Conservation (phyloP, 2,113 vertebrate genomes). For the Rhadina sibilatrix region DNA sequence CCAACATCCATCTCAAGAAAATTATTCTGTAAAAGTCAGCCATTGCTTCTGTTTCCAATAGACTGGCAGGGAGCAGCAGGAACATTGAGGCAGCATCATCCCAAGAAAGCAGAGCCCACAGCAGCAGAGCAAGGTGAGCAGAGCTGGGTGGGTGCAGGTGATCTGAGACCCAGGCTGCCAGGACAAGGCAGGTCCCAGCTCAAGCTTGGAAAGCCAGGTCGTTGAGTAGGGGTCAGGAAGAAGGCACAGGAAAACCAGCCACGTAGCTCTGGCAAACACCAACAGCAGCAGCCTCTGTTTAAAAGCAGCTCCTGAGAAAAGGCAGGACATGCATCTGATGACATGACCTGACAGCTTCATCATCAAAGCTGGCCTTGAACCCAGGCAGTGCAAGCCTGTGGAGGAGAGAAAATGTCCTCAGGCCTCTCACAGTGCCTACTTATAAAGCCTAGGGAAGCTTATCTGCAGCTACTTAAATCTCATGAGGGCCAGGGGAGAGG, state of each 20-base stretch:
- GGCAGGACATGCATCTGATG: not conserved
- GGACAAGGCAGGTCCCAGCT: not conserved
- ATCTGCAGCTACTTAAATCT: not conserved
- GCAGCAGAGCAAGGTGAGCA: rapidly evolving
- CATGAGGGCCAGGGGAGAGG: not conserved
- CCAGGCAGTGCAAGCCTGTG: not conserved
- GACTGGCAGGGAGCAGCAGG: not conserved
- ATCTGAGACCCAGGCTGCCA: not conserved
- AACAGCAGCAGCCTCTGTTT: not conserved
- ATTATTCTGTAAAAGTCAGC: not conserved
- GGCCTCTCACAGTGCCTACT: not conserved
- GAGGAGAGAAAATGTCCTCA: not conserved
- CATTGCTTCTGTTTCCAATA: not conserved
- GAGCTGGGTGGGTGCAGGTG: rapidly evolving
- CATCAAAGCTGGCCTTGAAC: not conserved
- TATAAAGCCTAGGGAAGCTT: not conserved
- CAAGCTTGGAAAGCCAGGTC: not conserved
- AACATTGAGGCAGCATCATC: not conserved
- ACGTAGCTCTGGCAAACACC: not conserved
- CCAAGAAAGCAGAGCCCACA: not conserved
- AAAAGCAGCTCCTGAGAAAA: not conserved
- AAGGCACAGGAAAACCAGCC: not conserved
- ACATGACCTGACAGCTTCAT: not conserved
- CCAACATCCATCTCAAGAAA: not conserved
- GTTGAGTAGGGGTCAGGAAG: not conserved